Evolutionary conservation across 2,113 vertebrate species (phyloP).

Genomic region (Puntigrus tetrazona): DNA sequence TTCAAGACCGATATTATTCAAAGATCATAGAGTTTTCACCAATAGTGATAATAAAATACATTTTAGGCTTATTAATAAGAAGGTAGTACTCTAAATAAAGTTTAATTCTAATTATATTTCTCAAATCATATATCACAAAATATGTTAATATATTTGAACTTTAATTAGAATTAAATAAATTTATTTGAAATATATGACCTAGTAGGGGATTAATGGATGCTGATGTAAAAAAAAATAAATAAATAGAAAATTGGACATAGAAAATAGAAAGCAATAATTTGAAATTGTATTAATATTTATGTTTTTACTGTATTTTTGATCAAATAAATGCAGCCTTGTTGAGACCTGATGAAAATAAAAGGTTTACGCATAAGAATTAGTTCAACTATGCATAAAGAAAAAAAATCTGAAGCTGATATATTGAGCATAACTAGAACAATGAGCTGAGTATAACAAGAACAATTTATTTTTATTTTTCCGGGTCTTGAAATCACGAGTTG

Average conservation of each 20-base stretch:
- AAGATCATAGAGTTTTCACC: too few species aligned
- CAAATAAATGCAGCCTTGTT: not conserved
- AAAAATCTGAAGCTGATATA: not conserved
- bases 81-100: too few species aligned
- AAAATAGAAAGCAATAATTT: not conserved
- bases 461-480: not conserved
- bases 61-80: too few species aligned
- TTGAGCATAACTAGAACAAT: not conserved
- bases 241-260: not conserved
- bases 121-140: too few species aligned
- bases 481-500: not conserved
- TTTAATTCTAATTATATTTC: too few species aligned
- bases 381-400: not conserved
- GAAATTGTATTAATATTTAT: not conserved
- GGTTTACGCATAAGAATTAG: not conserved
- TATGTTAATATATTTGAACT: too few species aligned
- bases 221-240: not conserved
- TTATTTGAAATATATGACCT: too few species aligned
- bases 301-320: not conserved
- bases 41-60: too few species aligned
- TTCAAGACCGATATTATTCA: too few species aligned
- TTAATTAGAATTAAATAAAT: too few species aligned
- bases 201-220: not conserved
- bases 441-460: not conserved
- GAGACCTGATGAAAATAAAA: not conserved